A percentile compares a stretch with the other conserved stretches of the same genome.
These are phyloP conservation scores for Silurus aristotelis DNA, from an alignment of 2,797 vertebrate genomes.

Conservation along the genomic window DNA sequence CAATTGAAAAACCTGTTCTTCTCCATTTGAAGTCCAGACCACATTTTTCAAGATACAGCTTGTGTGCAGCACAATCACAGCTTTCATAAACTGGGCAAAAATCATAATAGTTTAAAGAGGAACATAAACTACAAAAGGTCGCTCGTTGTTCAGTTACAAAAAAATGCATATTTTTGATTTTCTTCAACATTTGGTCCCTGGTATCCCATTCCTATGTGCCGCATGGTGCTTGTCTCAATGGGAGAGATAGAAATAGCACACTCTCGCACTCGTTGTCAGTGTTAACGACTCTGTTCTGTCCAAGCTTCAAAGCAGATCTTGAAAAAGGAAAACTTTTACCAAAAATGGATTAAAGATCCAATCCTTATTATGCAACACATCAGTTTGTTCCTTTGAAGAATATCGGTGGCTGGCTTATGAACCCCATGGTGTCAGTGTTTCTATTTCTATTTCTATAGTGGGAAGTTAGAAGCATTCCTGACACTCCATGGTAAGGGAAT, in stretches of 20 bases:
- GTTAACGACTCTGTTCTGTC: neutral
- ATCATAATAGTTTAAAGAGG: constrained; percentile 70
- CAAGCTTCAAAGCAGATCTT: neutral
- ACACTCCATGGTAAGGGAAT: constrained; percentile 10
- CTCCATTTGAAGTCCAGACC: neutral
- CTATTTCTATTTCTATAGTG: constrained; percentile 70
- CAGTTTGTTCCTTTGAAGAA: constrained; percentile 2
- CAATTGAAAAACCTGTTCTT: constrained; percentile 9
- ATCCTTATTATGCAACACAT: neutral
- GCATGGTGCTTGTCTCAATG: neutral
- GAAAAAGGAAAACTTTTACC: too few relatives aligned
- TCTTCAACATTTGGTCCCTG: constrained; percentile 39
- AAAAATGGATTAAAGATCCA: neutral
- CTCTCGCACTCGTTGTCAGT: neutral
- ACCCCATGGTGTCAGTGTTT: constrained; percentile 63
- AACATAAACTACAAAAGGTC: constrained; percentile 75
- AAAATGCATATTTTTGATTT: constrained; percentile 43
- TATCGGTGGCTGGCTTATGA: constrained; percentile 34
- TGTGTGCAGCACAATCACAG: constrained; percentile 63
- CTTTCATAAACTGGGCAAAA: constrained; percentile 71
- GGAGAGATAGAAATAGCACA: neutral
- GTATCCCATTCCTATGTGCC: constrained; percentile 15
- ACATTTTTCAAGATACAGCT: constrained; percentile 49
- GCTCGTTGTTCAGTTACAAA: constrained; percentile 74
- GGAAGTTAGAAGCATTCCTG: constrained; percentile 54